Base-by-base conservation (phyloP, 2,113 vertebrate species). In the Artemisiospiza belli region DNA sequence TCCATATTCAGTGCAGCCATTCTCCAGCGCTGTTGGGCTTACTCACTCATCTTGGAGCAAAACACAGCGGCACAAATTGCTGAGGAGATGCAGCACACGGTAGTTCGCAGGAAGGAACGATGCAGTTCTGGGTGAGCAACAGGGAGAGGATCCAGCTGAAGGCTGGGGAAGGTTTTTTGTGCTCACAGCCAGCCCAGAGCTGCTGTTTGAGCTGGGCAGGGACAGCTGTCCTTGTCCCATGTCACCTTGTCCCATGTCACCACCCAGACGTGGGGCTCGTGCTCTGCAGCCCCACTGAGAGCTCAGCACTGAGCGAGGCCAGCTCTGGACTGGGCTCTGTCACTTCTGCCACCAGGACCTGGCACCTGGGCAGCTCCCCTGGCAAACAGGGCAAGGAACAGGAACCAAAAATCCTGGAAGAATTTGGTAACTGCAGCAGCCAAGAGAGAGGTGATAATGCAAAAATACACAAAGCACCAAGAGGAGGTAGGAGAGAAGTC, bases 181-280 rank as follows among this genome's bases (percentile, higher is more conserved):
- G 30, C 82, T 8, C 30, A 0, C 18, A 77, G 51, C 16, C 9
- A 49, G 91, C 58, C 5, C 44, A 22, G 75, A 28, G 87, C 39
- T 21, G 33, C 35, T 5, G 13, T 0, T 49, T 4, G 3, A 30
- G 35, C 8, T 1, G 64, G 8, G 39, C 52, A 11, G 2, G 9
- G 3, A n/a, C 25, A 6, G 52, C 21, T 9, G 66, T 17, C 58
- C 87, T 2, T 0, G 1, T 21, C 22, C 74, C 74, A 28, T 1
- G 25, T 33, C 80, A 9, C 58, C 87, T 2, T 0, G 1, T 23
- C 22, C 74, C 78, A 28, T 1, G 25, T 33, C 80, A 8, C 2
- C 5, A 57, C n/a, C 41, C 31, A 7, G 17, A 11, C 2, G 0
- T 1, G 21, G 43, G 10, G 2, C 3, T 15, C 1, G 5, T n/a